Conservation (phyloP, 2,888 invertebrate genomes). For the Tetragonula carbonaria region DNA sequence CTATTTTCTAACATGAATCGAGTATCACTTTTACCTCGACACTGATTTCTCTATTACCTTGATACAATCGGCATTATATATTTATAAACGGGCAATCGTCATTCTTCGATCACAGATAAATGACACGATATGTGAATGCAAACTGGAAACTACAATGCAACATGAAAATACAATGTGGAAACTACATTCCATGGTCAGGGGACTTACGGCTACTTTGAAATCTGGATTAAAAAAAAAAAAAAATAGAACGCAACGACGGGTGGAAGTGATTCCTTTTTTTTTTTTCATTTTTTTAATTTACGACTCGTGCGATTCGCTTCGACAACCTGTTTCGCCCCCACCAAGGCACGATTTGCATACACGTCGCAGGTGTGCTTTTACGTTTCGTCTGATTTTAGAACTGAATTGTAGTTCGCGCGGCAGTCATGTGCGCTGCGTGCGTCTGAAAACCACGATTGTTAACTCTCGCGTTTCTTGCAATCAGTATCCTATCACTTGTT, state of each 20-base stretch:
- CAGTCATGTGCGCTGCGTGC: constrained; percentile 42
- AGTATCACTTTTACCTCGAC: no score
- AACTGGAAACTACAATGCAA: no score
- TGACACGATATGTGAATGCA: fast-evolving
- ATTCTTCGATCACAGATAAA: not conserved
- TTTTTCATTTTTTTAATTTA: not conserved
- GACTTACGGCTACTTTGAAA: no score
- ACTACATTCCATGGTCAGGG: no score
- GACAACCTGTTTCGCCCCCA: constrained; percentile 63
- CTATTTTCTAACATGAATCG: no score
- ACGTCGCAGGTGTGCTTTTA: constrained; percentile 39
- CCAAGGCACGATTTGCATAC: constrained; percentile 51
- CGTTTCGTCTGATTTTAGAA: constrained; percentile 41
- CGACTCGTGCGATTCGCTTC: constrained; percentile 30
- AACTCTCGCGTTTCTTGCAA: no score
- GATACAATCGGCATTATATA: not conserved
- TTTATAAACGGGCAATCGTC: not conserved
- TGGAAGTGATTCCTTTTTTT: constrained; percentile 29
- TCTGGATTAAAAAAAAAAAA: no score
- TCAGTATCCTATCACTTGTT: no score
- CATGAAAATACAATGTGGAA: not conserved
- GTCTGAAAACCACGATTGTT: constrained; percentile 22
- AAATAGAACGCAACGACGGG: not conserved
- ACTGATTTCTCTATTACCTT: not conserved
- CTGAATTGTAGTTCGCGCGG: constrained; percentile 57